These are phyloP conservation scores for Schizothorax lantsangensis DNA, from an alignment of 2,797 vertebrate genomes.

Conservation along the genomic window DNA sequence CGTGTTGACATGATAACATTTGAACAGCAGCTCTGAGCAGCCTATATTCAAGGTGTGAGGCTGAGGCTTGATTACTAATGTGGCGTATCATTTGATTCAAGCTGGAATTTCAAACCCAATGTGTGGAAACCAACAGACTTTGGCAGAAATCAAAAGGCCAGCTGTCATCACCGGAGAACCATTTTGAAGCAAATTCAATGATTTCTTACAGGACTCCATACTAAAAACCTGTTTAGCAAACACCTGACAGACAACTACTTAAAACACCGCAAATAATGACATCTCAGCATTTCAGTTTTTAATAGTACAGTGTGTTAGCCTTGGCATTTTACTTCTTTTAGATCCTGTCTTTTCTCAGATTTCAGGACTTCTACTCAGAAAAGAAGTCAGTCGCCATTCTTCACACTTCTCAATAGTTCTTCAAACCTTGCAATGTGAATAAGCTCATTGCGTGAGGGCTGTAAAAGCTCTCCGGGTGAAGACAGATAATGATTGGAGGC, in stretches of 20 bases:
- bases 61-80: neutral
- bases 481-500: neutral
- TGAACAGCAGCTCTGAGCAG: neutral
- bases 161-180: neutral
- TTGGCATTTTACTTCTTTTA: neutral
- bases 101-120: neutral
- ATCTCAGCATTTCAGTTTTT: neutral
- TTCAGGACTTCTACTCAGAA: neutral
- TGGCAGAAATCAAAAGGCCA: neutral
- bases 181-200: neutral
- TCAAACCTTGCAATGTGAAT: neutral
- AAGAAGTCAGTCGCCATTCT: neutral
- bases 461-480: neutral
- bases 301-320: neutral
- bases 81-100: conserved; percentile 5
- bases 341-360: neutral
- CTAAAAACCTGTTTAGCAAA: neutral
- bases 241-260: neutral
- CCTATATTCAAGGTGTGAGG: neutral
- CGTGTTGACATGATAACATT: neutral
- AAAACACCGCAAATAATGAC: neutral
- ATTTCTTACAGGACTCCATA: neutral
- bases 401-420: neutral
- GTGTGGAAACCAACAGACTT: neutral
- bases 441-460: neutral